Base-by-base conservation (phyloP, 1,140 invertebrate genomes). In the Cylas formicarius region DNA sequence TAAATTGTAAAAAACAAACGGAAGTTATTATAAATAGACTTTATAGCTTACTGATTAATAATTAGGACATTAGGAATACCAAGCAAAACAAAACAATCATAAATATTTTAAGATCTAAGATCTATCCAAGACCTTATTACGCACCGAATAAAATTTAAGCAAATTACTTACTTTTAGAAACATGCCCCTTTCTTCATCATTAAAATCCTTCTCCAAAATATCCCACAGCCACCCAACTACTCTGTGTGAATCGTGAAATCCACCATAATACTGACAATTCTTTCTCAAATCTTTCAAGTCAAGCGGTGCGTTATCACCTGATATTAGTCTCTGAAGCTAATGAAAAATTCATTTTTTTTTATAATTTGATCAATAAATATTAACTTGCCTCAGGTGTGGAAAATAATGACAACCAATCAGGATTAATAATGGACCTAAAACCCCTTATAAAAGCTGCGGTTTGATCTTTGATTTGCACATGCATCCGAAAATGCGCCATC, bases 191-290 rank as follows among this genome's bases (percentile, higher is more conserved):
- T 99, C 96, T 35, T 92, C 78, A 64, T 89, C 82, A 7, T 74
- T 82, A 67, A 99, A 98, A 69, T 99, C 95, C 59, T 90, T 86
- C 56, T 95, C 88, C 18, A 99, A 69, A 52, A 99, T 91, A 67
- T 98, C 92, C 97, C 97, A 99, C 9, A 99, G 72, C 97, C 97
- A 99, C 58, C 87, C 84, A 10, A 99, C 87, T 24, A 99, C 91
- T 50, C 91, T 76, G 71, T 99, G 97, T 48, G 90, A 95, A 69
- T 96, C 92, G 67, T 99, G 96, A 69, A 98, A 99, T 4, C 97
- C 97, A 23, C 96, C 97, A 70, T 96, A 99, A 72, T 99, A 99
- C 70, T 96, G 90, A 2, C 94, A 97, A 68, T 98, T 84, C 53
- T 81, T 81, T 37, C 92, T 76, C 29, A 98, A 70, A 72, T 98